Conservation (phyloP, 2,113 vertebrate genomes). For the Etia nguti region DNA sequence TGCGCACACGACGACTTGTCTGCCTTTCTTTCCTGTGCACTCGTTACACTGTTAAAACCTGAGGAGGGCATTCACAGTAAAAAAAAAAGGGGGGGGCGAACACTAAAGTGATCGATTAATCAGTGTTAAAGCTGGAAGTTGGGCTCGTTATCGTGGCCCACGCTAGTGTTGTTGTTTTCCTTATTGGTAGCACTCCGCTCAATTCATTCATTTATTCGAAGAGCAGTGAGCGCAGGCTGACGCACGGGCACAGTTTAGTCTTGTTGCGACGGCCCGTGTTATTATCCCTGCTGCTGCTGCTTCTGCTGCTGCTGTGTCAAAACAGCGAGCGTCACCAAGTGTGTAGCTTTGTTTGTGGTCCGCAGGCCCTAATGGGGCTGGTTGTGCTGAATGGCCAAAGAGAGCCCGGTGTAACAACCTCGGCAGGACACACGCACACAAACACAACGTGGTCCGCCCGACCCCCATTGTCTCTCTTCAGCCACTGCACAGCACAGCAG, state of each 20-base stretch:
- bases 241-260: constrained; percentile 25
- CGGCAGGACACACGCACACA: constrained; percentile 28
- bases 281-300: background rate
- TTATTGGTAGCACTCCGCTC: constrained; percentile 12
- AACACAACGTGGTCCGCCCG: constrained; percentile 60
- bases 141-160: background rate
- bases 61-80: background rate
- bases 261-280: constrained; percentile 11
- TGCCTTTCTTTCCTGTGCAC: background rate
- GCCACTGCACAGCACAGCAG: background rate
- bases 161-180: constrained; percentile 22
- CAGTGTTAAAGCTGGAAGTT: constrained; percentile 19
- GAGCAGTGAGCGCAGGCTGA: constrained; percentile 8
- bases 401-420: background rate
- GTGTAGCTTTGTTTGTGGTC: constrained; percentile 32
- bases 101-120: background rate
- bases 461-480: constrained; percentile 54
- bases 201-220: constrained; percentile 44
- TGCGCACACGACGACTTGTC: constrained; percentile 34
- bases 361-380: constrained; percentile 26
- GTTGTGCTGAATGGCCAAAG: constrained; percentile 8
- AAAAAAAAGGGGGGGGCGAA: rapidly evolving
- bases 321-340: constrained; percentile 30
- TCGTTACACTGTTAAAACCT: background rate
- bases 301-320: constrained; percentile 1